phyloP scores from a whole-genome alignment of 2,797 vertebrate genomes.

The Buphagus erythrorhynchus region DNA sequence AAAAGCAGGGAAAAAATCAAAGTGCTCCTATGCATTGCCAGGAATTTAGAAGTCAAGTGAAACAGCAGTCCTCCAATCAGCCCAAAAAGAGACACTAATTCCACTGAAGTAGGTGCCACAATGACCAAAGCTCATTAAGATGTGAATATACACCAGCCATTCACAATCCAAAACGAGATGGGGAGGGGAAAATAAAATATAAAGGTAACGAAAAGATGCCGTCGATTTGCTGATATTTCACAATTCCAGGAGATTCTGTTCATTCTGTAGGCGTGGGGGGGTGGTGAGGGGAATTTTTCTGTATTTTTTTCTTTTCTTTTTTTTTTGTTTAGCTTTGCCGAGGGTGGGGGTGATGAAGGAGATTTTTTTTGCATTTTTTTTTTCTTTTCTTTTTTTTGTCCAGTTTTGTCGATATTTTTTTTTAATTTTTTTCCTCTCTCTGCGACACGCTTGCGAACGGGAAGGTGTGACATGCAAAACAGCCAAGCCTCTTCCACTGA shows the following conservation, averaged over 20 bases:
- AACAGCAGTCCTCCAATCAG: not conserved
- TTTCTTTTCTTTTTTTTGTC: not conserved
- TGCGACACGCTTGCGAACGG: not conserved
- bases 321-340: not conserved
- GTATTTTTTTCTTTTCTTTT: not conserved
- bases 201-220: not conserved
- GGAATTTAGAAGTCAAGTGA: constrained; percentile 4
- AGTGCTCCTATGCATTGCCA: constrained; percentile 58
- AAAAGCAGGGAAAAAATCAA: constrained; percentile 36
- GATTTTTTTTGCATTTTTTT: no score
- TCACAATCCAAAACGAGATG: not conserved
- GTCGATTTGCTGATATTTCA: not conserved
- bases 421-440: not conserved
- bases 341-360: no score
- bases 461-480: constrained; percentile 50
- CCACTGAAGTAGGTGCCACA: constrained; percentile 42
- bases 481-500: not conserved
- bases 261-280: rapidly evolving
- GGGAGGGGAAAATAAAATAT: rapidly evolving
- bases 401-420: no score
- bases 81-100: not conserved
- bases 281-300: no score
- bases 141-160: constrained; percentile 31
- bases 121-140: constrained; percentile 30
- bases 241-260: not conserved